Base-by-base conservation (phyloP, 2,113 vertebrate species). In the Labeo catla region DNA sequence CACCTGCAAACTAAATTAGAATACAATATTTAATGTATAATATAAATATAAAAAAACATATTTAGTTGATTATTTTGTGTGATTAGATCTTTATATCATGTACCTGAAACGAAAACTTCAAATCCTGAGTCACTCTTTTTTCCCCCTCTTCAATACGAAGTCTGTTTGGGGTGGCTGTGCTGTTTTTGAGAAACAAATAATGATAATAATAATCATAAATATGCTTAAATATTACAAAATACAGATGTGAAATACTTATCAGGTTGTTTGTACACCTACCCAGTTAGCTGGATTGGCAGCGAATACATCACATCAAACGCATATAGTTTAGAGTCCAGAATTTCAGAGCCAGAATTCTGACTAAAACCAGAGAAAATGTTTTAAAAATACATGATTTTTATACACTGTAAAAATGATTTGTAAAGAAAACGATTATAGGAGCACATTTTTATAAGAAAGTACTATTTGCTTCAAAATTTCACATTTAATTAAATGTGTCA, bases 1-100 rank as follows among this genome's bases (percentile, higher is more conserved):
- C 79, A 63, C 91, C 89, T 13, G 43, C 13, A 23, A 91, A 80
- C 91, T 92, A 74, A 49, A 91, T 16, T 16, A 61, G 11, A 88
- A 70, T 45, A 66, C 16, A 73, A 79, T n/a, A 83, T 47, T 47
- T 21, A 13, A 65, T n/a, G 28, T 36, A 50, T 23, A 11, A 49
- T 34, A 23, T 7, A 77, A 77, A 77, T 36, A 34, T 21, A 72
- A 72, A 70, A 70, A 13, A 16, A 34, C 34, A 66, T 5, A 36
- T 15, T 66, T 16, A 16, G 5, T 13, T 23, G 7, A 10, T 19
- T 12, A 6, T 10, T 19, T 65, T 65, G 36, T 19, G 66, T 39
- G 57, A 61, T n/a, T n/a, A 1, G 3, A 61, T 61, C 9, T 63
- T 28, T 36, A 28, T 15, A 28, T 70, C 23, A 61, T 45, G 16